A percentile compares a stretch with the other conserved stretches of the same genome.
Conservation (phyloP, 2,888 invertebrate species). For the Matsumyia berberina region DNA sequence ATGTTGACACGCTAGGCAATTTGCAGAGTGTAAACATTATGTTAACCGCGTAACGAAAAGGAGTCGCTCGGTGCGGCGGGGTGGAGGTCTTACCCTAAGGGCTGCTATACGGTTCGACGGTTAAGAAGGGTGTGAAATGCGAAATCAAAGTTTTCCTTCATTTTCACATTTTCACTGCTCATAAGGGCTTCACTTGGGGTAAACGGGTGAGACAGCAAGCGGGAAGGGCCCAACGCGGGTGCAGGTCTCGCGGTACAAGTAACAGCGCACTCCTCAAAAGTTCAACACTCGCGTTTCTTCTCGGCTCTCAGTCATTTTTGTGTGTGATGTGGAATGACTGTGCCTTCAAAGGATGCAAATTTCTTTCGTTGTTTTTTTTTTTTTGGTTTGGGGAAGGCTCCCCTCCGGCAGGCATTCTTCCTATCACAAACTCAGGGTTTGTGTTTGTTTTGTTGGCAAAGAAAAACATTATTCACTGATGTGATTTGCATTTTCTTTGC, state of each 20-base stretch:
- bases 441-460: conserved; percentile 51
- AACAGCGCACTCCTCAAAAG: conserved; percentile 44
- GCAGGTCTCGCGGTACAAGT: conserved; percentile 1
- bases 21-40: conserved; percentile 82
- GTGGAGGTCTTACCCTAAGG: conserved; percentile 13
- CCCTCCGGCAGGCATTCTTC: conserved; percentile 27
- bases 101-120: conserved; percentile 55
- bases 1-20: conserved; percentile 83
- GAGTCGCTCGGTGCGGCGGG: conserved; percentile 2
- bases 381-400: conserved; percentile 1
- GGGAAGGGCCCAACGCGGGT: neutral
- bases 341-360: conserved; percentile 52
- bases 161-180: conserved; percentile 22
- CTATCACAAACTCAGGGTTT: conserved; percentile 18
- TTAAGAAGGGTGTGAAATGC: conserved; percentile 57
- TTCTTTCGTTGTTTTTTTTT: neutral
- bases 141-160: conserved; percentile 62
- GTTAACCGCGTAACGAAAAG: conserved; percentile 77
- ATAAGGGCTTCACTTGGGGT: neutral
- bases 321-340: conserved; percentile 15
- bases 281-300: conserved; percentile 44
- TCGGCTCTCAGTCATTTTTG: conserved; percentile 32
- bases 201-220: no score
- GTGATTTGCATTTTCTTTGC: conserved; percentile 57
- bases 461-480: conserved; percentile 64